Evolutionary conservation across 2,113 vertebrate genomes (phyloP), one percentile per base, ranked within the genome.

Genomic region (Nibea albiflora): DNA sequence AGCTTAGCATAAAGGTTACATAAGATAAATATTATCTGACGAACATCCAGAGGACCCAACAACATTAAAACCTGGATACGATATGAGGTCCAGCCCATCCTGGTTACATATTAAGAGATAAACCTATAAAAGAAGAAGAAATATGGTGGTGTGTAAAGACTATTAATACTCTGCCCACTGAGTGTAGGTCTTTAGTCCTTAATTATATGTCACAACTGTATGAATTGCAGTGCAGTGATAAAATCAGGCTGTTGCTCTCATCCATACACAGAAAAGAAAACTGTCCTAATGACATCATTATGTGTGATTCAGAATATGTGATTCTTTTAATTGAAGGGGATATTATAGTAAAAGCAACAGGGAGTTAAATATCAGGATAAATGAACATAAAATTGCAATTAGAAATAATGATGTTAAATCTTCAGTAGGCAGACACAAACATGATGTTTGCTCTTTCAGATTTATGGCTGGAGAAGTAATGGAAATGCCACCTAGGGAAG

Each of bases 361-460:
- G 87, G 76, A 67, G 63, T 76, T 69, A 65, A 88, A 85, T 49
- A 83, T 61, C 75, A 79, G 54, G 26, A 77, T 63, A 62, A 58
- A 58, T 61, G 73, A 78, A 85, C 60, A 80, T 76, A 80, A 83
- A 80, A 80, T 65, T 56, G 58, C 73, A 83, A 73, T 88, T 78
- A 77, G 44, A 77, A 80, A 69, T 66, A 77, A 76, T 64, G 67
- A 69, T 76, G 62, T 77, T 54, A 83, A 72, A 73, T 78, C 61
- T 83, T 77, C 53, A 77, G 63, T 57, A 28, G 69, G 65, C 24
- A 60, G 76, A 73, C 31, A 75, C 76, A 80, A 81, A 88, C 72
- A 68, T 53, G 44, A 73, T 68, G 56, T 81, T 31, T 19, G 65
- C 44, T 53, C 44, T 64, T 26, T 60, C 26, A 80, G 71, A 77